Base-by-base conservation (phyloP, 2,797 vertebrate genomes). In the Sebastes matsubarae region DNA sequence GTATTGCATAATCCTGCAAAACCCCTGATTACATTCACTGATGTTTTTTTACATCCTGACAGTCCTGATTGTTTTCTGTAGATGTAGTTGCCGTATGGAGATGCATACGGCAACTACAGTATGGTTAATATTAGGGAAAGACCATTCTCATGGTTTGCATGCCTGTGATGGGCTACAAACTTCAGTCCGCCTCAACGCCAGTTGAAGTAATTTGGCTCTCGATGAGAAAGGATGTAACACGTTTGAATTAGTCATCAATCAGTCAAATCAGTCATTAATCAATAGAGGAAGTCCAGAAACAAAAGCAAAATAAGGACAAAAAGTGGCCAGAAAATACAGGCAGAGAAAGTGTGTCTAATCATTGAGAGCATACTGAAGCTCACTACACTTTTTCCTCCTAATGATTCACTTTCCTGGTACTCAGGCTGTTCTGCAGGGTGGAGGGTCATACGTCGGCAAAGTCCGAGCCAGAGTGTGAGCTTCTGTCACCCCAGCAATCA, bases 401-500 rank as follows among this genome's bases (percentile, higher is more conserved):
- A 91, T 90, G 86, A 91, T 89, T 87, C 67, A 70, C 64, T 82
- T 73, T 84, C 38, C 66, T 68, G 67, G 71, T 77, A 57, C 74
- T 80, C 70, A 24, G 81, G 64, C 66, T 87, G 79, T 83, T 91
- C 82, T 87, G 82, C 79, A 74, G 81, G 82, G 80, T 87, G 68
- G 75, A 81, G 86, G 88, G 89, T 90, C 81, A 88, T 65, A 87
- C 57, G 52, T 84, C 22, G 65, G 74, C 55, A 1, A 68, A 86
- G 78, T 81, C 74, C 24, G 9, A 89, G 85, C 81, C 30, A 24
- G 71, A 81, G 75, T 83, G 77, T 76, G 86, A 86, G 89, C 72
- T 76, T 80, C 88, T 93, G 92, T 94, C 93, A 92, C 88, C 92
- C 72, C 52, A 66, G 80, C 84, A 36, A 89, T 93, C 87, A 89